Conservation (phyloP, 2,888 invertebrate species). For the Lasiommata megera region DNA sequence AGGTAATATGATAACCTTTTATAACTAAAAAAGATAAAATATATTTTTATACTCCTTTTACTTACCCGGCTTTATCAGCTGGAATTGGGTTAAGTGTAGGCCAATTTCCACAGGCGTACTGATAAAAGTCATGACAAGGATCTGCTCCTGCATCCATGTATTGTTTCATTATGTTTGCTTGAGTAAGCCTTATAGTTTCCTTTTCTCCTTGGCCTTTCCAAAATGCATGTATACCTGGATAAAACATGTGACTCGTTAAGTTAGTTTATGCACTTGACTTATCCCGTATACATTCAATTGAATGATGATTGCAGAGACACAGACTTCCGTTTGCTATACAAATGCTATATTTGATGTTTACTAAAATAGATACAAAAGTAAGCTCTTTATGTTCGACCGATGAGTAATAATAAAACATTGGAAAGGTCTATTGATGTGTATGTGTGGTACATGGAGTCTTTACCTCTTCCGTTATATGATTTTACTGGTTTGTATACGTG, state of each 20-base stretch:
- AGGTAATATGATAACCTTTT: no score
- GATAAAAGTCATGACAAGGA: conserved; percentile 92
- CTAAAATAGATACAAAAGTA: no score
- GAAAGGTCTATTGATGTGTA: no score
- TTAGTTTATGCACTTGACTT: conserved; percentile 50
- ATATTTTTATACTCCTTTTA: conserved; percentile 10
- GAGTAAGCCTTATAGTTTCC: conserved; percentile 80
- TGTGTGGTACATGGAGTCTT: no score
- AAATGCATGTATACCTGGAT: conserved; percentile 73
- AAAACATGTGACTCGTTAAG: background rate
- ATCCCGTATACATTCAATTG: conserved; percentile 49
- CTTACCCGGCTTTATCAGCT: conserved; percentile 88
- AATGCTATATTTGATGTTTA: no score
- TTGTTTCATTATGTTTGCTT: conserved; percentile 86
- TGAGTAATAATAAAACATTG: no score
- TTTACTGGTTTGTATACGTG: conserved; percentile 59
- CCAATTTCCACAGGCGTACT: conserved; percentile 94
- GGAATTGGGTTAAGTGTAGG: conserved; percentile 91
- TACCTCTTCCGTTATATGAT: conserved; percentile 53
- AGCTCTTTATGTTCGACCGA: no score
- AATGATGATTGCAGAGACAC: conserved; percentile 40
- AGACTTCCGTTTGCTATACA: no score
- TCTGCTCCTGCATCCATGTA: conserved; percentile 88
- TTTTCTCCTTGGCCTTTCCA: conserved; percentile 82
- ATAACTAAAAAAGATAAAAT: background rate